Base-by-base conservation (phyloP, 1,140 invertebrate species). In the Telenomus remus region DNA sequence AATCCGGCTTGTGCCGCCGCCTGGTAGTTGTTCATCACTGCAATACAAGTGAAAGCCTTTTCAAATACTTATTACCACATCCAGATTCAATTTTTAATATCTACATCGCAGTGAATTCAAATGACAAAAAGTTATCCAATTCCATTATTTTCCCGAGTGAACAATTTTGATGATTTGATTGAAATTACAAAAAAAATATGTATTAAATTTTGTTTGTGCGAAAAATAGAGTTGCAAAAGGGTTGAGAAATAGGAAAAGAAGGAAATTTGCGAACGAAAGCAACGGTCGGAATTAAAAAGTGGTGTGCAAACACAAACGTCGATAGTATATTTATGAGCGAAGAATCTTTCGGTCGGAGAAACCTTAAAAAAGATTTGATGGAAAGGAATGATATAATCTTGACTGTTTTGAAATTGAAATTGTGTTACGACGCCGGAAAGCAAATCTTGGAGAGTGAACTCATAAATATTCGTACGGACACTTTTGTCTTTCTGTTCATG, bases 1-100 rank as follows among this genome's bases (percentile, higher is more conserved):
- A 87, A 76, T 92, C 95, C 92, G 51, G 92, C 92, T 74, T 92
- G 93, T 43, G 94, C 93, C 74, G 93, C 93, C 47, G 94, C 93
- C 86, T 94, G 95, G 89, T 97, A 96, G 91, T 96, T 97, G 91
- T 96, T 97, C 94, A 97, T 96, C 89, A 97, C 95, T 96, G 92
- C 53, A 91, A 91, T 85, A 77, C 84, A 85, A 71, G 50, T 60
- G 46, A 72, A 12, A 13, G 1, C n/a, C 13, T n/a, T 51, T 56
- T 61, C 42, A 61, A 55, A 54, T 51, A 44, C 47, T 51, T 14
- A 13, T 51, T 42, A 19, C 10, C 46, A 12, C 16, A 46, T 15
- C 10, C 16, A 6, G 8, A 33, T 10, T 1, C 1, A 33, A 37
- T 35, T 5, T 35, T 6, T 10, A 34, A 43, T 50, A 1, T 6